Conservation (phyloP, 1,140 invertebrate species). For the Microplitis demolitor region DNA sequence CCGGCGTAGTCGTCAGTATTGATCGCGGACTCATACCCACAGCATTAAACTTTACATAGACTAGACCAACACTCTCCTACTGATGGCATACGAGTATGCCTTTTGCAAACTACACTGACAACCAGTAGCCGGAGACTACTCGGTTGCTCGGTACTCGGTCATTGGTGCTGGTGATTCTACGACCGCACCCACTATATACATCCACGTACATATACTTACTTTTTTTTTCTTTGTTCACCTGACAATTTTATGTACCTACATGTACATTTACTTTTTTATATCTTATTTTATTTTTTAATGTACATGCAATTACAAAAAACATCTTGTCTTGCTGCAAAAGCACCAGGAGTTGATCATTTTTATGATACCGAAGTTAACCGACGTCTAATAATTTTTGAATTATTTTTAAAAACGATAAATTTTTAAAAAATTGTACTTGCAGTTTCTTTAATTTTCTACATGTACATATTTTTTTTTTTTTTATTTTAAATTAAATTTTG, state of each 20-base stretch:
- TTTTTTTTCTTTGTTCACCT: neutral
- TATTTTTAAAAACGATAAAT: too few species aligned
- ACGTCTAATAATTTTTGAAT: too few species aligned
- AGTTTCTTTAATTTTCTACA: too few species aligned
- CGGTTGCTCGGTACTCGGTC: neutral
- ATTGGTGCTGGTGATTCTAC: neutral
- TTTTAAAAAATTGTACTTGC: too few species aligned
- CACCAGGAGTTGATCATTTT: too few species aligned
- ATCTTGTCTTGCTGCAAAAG: too few species aligned
- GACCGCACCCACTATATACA: conserved; percentile 4
- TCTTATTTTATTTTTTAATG: neutral
- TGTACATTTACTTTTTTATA: neutral
- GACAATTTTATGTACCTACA: too few species aligned
- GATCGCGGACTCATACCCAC: neutral
- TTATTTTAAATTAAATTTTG: too few species aligned
- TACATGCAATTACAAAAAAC: neutral
- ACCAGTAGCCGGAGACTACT: too few species aligned
- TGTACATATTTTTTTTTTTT: too few species aligned
- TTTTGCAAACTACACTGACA: neutral
- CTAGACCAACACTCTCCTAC: neutral
- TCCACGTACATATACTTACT: neutral
- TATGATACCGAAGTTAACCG: too few species aligned
- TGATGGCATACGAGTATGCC: neutral
- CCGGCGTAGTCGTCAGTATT: conserved; percentile 4
- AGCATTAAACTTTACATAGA: too few species aligned